Conservation (phyloP, 2,113 vertebrate species). For the Phalacrocorax carbo region DNA sequence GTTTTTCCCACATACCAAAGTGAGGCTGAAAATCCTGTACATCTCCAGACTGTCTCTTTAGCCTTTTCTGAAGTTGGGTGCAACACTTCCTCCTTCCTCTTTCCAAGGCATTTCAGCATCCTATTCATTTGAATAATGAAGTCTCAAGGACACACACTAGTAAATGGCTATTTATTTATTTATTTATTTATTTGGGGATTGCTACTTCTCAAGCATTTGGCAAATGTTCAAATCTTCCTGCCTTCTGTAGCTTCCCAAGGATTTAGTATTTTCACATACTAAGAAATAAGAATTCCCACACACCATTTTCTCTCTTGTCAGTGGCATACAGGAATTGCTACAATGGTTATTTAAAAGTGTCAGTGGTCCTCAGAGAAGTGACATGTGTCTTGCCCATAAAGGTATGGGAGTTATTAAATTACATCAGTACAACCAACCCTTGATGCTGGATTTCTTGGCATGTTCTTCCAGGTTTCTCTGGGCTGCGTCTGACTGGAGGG, state of each 20-base stretch:
- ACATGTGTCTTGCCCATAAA: neutral
- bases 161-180: neutral
- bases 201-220: neutral
- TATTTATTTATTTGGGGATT: neutral
- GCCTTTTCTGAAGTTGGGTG: neutral
- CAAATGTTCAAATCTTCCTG: neutral
- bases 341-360: neutral
- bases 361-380: neutral
- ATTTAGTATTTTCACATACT: neutral
- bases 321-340: neutral
- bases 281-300: neutral
- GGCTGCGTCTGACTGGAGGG: slow-evolving; percentile 53
- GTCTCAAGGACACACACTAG: neutral
- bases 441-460: neutral
- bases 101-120: neutral
- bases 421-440: neutral
- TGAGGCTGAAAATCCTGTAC: neutral
- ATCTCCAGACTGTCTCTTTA: neutral
- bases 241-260: neutral
- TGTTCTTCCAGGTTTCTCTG: slow-evolving; percentile 54
- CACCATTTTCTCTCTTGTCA: neutral
- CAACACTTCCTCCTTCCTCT: neutral
- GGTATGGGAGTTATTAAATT: neutral
- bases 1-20: neutral
- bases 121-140: neutral